These are phyloP conservation scores for Gortyna flavago DNA, from an alignment of 2,888 invertebrate species.

Conservation along the genomic window DNA sequence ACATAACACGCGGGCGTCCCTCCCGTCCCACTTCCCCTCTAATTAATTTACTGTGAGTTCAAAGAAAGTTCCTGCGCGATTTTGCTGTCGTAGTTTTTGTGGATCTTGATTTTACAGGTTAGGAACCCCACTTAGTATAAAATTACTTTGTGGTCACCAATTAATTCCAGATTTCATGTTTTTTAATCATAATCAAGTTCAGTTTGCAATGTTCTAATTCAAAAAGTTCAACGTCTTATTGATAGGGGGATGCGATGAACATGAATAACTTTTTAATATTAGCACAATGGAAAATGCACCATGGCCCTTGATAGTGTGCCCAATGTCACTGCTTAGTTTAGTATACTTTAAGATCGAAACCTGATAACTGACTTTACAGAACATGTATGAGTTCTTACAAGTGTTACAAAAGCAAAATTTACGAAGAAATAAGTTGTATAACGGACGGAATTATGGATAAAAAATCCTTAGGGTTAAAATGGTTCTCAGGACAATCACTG, in stretches of 20 bases:
- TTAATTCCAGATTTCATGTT: background rate
- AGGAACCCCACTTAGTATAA: background rate
- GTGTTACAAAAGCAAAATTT: background rate
- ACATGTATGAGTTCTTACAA: background rate
- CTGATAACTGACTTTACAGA: background rate
- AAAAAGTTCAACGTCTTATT: background rate
- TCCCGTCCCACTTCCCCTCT: background rate
- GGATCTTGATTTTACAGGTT: constrained; percentile 1
- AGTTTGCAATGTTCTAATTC: background rate
- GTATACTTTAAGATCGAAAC: background rate
- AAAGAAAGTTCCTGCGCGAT: constrained; percentile 20
- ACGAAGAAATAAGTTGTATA: background rate
- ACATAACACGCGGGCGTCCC: background rate
- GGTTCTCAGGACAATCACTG: background rate
- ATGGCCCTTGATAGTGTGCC: background rate
- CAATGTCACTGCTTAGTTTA: no score
- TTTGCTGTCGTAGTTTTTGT: constrained; percentile 8
- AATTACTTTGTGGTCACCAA: background rate
- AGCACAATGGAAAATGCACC: background rate
- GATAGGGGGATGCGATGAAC: background rate
- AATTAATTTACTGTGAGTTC: constrained; percentile 39
- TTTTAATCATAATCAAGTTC: background rate
- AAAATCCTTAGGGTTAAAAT: background rate
- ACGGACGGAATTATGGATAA: background rate
- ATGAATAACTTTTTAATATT: background rate